A percentile compares a stretch with the other conserved stretches of the same genome.
These are phyloP conservation scores for Amblyteles armatorius DNA, from an alignment of 2,888 invertebrate genomes.

Conservation along the genomic window DNA sequence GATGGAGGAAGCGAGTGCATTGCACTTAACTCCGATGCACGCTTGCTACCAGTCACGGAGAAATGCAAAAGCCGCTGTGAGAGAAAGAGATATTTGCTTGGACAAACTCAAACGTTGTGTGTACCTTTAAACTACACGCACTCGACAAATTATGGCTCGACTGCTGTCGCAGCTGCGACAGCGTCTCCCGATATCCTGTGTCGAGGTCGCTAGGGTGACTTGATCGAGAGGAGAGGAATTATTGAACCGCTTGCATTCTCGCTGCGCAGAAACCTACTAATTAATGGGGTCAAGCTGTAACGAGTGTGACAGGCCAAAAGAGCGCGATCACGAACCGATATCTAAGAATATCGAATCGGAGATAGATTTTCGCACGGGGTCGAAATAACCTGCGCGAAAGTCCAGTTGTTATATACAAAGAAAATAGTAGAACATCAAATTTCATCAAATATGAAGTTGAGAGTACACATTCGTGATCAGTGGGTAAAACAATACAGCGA, in stretches of 20 bases:
- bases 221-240: constrained; percentile 29
- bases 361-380: neutral
- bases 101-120: neutral
- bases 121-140: constrained; percentile 15
- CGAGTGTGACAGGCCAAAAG: constrained; percentile 47
- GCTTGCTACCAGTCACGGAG: constrained; percentile 2
- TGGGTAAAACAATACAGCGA: no score
- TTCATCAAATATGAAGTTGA: no score
- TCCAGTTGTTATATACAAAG: neutral
- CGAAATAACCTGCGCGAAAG: neutral
- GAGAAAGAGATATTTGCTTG: constrained; percentile 13
- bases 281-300: constrained; percentile 35
- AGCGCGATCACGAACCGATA: neutral
- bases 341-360: neutral
- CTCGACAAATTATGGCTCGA: constrained; percentile 27
- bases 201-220: constrained; percentile 46
- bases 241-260: neutral
- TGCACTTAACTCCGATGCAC: constrained; percentile 25
- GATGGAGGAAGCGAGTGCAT: constrained; percentile 28
- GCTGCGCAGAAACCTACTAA: constrained; percentile 18
- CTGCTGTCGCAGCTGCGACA: neutral
- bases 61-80: constrained; percentile 12
- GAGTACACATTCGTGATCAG: no score
- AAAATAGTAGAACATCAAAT: neutral
- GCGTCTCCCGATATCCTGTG: constrained; percentile 59